Evolutionary conservation across 2,797 vertebrate genomes (phyloP), one percentile per base, ranked within the genome.

Genomic region (Darevskia nairensis): DNA sequence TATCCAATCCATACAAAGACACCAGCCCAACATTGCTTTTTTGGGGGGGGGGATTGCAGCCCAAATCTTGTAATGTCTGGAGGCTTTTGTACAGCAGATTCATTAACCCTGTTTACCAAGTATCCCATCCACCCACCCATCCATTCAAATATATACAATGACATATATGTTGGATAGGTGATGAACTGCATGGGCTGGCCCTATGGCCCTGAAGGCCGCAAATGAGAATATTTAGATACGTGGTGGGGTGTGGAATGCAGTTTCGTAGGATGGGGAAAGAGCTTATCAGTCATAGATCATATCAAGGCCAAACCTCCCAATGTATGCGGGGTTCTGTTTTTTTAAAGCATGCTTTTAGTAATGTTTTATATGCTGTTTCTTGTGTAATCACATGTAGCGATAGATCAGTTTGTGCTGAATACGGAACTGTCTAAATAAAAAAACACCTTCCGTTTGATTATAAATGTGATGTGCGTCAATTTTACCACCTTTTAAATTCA

Each of bases 401-500:
- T 72, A 90, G 82, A 27, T 84, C 59, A 68, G 41, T 84, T 68
- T 84, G 41, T 90, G 76, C 86, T 87, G 81, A 87, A 86, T 87
- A 84, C 32, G 59, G 76, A 90, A 80, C 66, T 74, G 29, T 44
- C 55, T 89, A 27, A 35, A 72, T 55, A 55, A 50, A n/a, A 44
- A 8, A 61, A 76, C 88, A 80, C 88, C 68, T 87, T 84, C 21
- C 27, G 6, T 84, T 80, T 59, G 82, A 87, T 87, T 87, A 80
- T 76, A 90, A 74, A 87, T 87, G 82, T 84, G 44, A 84, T 84
- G 17, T 41, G 59, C 19, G 50, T 68, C 81, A 68, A 78, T 75
- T 81, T 90, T 87, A 87, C 55, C 85, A 87, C 81, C 69, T 90
- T 87, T 87, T 90, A 75, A 87, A 90, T 87, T 74, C 76, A 32